phyloP scores from a whole-genome alignment of 1,140 invertebrate genomes.

The Coenobita brevimanus region DNA sequence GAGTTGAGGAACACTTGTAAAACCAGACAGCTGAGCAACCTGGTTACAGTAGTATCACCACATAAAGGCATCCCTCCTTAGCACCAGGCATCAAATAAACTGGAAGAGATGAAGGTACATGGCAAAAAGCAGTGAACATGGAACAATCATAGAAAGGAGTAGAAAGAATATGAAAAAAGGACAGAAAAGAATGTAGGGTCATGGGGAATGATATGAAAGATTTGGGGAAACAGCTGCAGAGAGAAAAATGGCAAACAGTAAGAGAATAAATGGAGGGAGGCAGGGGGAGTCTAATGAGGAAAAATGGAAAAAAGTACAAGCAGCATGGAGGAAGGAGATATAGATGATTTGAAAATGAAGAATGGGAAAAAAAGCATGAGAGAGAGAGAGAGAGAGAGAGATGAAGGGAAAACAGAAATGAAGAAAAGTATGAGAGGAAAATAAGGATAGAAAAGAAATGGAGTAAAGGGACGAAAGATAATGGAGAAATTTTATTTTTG shows the following conservation, averaged over 20 bases:
- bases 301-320: background rate
- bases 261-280: background rate
- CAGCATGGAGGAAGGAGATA: background rate
- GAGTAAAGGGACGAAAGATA: too few relatives aligned
- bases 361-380: background rate
- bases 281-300: background rate
- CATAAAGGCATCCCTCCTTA: background rate
- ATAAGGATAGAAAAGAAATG: background rate
- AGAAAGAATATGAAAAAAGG: background rate
- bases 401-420: background rate
- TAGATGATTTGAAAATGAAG: background rate
- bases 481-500: too few relatives aligned
- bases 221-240: background rate
- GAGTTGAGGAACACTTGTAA: too few relatives aligned
- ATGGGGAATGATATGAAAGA: background rate
- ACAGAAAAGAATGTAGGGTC: background rate
- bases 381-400: background rate
- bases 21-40: too few relatives aligned
- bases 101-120: background rate
- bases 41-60: too few relatives aligned
- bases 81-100: background rate
- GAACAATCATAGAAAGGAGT: background rate
- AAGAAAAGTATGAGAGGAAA: background rate
- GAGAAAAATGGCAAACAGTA: background rate
- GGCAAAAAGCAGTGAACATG: background rate